Evolutionary conservation across 2,113 vertebrate genomes (phyloP).

Genomic region (Aptenodytes patagonicus): DNA sequence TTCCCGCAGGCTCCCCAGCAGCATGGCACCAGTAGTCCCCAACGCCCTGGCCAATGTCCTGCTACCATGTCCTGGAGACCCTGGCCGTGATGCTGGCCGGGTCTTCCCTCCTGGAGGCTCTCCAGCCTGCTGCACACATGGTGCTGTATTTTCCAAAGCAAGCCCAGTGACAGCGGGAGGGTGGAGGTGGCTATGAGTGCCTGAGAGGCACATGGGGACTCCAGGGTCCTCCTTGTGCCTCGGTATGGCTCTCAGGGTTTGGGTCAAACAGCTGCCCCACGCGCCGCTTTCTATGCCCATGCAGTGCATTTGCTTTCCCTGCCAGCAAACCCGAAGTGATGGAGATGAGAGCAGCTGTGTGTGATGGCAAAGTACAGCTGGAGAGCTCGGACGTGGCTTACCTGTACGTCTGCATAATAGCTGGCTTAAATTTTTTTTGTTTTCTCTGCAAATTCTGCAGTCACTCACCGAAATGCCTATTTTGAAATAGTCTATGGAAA

Average conservation of each 20-base stretch:
- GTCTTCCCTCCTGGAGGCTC: background rate
- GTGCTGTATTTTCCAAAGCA: rapidly evolving
- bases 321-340: rapidly evolving
- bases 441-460: background rate
- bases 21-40: background rate
- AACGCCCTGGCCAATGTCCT: rapidly evolving
- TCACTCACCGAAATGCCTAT: background rate
- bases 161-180: background rate
- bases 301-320: rapidly evolving
- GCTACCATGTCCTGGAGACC: background rate
- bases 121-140: background rate
- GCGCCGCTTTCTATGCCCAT: rapidly evolving
- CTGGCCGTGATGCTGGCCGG: rapidly evolving
- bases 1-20: background rate
- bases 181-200: background rate
- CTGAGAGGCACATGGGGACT: rapidly evolving
- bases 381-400: rapidly evolving
- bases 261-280: rapidly evolving
- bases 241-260: rapidly evolving
- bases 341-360: rapidly evolving
- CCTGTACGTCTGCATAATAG: rapidly evolving
- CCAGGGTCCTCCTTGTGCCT: rapidly evolving
- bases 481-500: background rate
- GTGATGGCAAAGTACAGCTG: rapidly evolving
- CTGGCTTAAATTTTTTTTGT: background rate